These are phyloP conservation scores for Sebastolobus altivelis DNA, from an alignment of 2,797 vertebrate species.

Conservation along the genomic window DNA sequence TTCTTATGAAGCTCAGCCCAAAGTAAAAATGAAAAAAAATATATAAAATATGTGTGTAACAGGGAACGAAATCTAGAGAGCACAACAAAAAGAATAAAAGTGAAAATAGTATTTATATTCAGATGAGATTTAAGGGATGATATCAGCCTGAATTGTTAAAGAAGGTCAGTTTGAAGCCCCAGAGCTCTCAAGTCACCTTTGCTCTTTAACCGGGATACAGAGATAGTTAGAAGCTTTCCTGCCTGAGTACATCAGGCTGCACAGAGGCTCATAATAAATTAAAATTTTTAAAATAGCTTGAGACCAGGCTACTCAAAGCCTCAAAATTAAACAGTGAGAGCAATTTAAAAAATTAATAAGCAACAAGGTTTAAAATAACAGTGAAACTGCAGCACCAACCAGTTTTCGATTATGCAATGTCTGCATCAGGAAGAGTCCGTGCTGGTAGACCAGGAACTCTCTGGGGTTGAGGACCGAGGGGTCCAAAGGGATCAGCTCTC, in stretches of 20 bases:
- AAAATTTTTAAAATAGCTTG: neutral
- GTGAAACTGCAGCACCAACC: constrained; percentile 64
- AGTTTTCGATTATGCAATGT: constrained; percentile 81
- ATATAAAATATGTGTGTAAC: neutral
- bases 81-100: neutral
- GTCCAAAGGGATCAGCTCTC: constrained; percentile 80
- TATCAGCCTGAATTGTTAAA: neutral
- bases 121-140: neutral
- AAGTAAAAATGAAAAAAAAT: neutral
- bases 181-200: neutral
- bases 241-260: neutral
- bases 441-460: constrained; percentile 89
- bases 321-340: neutral
- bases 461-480: constrained; percentile 82
- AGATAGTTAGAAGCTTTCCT: neutral
- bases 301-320: neutral
- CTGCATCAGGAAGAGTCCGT: constrained; percentile 86
- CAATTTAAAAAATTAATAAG: neutral
- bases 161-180: neutral
- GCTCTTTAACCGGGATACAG: neutral
- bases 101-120: neutral
- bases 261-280: neutral
- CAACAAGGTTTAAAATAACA: neutral
- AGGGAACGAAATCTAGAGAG: neutral
- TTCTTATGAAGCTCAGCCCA: neutral